Base-by-base conservation (phyloP, 2,797 vertebrate genomes). In the Pseudomugil tenellus region DNA sequence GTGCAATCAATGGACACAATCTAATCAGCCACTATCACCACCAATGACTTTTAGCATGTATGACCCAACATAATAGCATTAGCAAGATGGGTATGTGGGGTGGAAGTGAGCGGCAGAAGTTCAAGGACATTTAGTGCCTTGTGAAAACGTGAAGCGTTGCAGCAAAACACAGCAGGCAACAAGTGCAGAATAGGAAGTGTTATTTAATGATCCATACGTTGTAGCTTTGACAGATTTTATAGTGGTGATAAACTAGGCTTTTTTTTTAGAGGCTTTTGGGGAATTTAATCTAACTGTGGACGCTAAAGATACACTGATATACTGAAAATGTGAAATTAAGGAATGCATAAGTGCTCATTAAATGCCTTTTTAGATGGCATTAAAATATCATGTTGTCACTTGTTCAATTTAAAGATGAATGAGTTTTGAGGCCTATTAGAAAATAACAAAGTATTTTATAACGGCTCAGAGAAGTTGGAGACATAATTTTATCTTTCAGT, bases 1-100 rank as follows among this genome's bases (percentile, higher is more conserved):
- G 62, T 17, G 19, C 87, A 81, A 92, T 93, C 91, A 92, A 92
- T 93, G 91, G 87, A 90, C 90, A 91, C 88, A 92, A 92, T 92
- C 90, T 91, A 93, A 93, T 92, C 89, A 91, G 86, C 79, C 81
- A 66, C 87, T 82, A 92, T 91, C 90, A 88, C 89, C 86, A 87
- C 79, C 85, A 82, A 87, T 89, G 90, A 92, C 87, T 91, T 91
- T 87, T 89, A 91, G 87, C 86, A 80, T 88, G 85, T 85, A 81
- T 79, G 87, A 49, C 83, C 64, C 58, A 1, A 71, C 73, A 68
- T 92, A 92, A 92, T 90, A 79, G 81, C 86, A 91, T 92, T 89
- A 92, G 78, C 83, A 79, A 80, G 81, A 67, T 63, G 49, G 52
- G 67, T 73, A 80, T 62, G 76, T 28, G 63, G 71, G 67, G 71